phyloP scores from a whole-genome alignment of 1,140 invertebrate species.

The Brachionus plicatilis region DNA sequence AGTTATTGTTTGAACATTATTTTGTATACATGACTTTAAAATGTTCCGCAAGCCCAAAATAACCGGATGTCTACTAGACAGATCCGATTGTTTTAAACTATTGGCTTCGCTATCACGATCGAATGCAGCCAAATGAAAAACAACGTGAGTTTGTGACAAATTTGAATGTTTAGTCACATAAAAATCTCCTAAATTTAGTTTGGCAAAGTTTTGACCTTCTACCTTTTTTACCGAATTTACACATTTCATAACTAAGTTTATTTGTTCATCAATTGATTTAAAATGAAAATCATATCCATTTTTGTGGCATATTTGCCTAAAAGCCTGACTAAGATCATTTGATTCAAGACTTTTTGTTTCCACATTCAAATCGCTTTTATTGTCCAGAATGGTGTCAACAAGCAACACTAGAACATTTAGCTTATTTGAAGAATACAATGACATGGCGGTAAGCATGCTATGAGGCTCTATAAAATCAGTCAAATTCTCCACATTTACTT shows the following conservation, averaged over 20 bases:
- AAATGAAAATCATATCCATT: constrained; percentile 74
- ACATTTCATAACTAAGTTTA: constrained; percentile 57
- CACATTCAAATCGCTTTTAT: constrained; percentile 66
- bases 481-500: neutral
- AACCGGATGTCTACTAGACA: constrained; percentile 89
- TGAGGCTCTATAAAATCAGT: constrained; percentile 57
- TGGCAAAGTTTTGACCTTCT: constrained; percentile 3
- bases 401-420: constrained; percentile 78
- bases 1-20: constrained; percentile 85
- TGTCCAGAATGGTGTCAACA: constrained; percentile 70
- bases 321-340: neutral
- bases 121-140: constrained; percentile 80
- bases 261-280: constrained; percentile 73
- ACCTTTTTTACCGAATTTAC: neutral
- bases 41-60: constrained; percentile 90
- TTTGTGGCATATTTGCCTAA: constrained; percentile 22
- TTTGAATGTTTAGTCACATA: constrained; percentile 92
- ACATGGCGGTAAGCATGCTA: constrained; percentile 82
- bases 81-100: constrained; percentile 70
- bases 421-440: constrained; percentile 77
- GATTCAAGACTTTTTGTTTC: constrained; percentile 59
- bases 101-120: constrained; percentile 42
- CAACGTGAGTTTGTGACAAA: constrained; percentile 80
- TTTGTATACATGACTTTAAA: constrained; percentile 81
- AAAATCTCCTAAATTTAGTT: constrained; percentile 74